Evolutionary conservation across 1,140 invertebrate genomes (phyloP).

Genomic region (Rhagoletis pomonella): DNA sequence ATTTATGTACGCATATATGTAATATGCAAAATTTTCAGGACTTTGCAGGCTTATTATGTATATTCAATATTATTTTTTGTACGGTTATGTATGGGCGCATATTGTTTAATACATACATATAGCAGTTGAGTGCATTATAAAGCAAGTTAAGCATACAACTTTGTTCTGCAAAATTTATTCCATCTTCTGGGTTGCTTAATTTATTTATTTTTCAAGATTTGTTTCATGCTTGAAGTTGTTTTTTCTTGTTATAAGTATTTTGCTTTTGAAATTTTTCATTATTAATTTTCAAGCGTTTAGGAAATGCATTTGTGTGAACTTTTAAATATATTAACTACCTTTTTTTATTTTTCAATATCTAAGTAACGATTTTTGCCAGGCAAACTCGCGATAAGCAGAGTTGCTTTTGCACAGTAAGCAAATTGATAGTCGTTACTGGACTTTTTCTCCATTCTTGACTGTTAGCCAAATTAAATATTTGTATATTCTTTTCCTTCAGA

Average conservation of each 20-base stretch:
- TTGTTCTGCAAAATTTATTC: slow-evolving; percentile 21
- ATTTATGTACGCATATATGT: not conserved
- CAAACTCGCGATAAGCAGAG: not conserved
- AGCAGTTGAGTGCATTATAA: slow-evolving; percentile 17
- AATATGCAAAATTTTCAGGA: not conserved
- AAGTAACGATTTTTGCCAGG: not conserved
- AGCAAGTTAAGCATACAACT: not conserved
- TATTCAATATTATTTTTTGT: slow-evolving; percentile 10
- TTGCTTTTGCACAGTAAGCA: not conserved
- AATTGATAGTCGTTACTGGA: no score
- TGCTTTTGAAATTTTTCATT: no score
- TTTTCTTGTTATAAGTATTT: no score
- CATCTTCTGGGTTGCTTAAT: not conserved
- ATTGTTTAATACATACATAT: not conserved
- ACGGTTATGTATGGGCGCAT: slow-evolving; percentile 7
- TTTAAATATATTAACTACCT: not conserved
- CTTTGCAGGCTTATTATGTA: not conserved
- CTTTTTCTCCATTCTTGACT: no score
- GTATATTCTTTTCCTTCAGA: no score
- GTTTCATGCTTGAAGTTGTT: no score
- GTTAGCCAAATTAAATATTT: no score
- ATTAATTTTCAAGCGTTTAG: not conserved
- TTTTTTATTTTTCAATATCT: not conserved
- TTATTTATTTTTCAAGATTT: no score
- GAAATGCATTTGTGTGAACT: not conserved